phyloP scores from a whole-genome alignment of 2,888 invertebrate genomes.

The Stenoptilia bipunctidactyla region DNA sequence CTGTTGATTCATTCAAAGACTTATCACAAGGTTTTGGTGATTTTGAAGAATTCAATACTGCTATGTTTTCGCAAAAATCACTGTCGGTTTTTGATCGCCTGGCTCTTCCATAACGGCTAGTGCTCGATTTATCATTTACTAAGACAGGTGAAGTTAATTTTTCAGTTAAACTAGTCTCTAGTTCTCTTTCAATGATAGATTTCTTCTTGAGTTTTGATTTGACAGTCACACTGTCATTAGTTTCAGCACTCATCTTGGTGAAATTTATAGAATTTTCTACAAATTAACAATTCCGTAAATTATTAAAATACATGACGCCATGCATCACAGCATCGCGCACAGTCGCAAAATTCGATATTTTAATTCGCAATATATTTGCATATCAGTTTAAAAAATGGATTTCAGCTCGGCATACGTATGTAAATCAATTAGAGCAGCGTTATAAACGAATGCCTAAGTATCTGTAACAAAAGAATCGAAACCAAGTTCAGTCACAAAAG shows the following conservation, averaged over 20 bases:
- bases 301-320: constrained; percentile 23
- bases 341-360: constrained; percentile 19
- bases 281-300: no score
- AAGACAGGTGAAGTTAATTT: constrained; percentile 44
- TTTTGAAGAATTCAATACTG: constrained; percentile 27
- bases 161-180: constrained; percentile 54
- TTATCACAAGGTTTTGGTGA: constrained; percentile 33
- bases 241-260: constrained; percentile 33
- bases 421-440: constrained; percentile 25
- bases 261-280: no score
- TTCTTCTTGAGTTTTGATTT: constrained; percentile 50
- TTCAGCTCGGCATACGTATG: constrained; percentile 22
- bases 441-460: constrained; percentile 21
- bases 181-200: constrained; percentile 51
- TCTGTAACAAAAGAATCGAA: constrained; percentile 65
- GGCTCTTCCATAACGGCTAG: constrained; percentile 73
- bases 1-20: constrained; percentile 25
- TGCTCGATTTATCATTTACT: constrained; percentile 31
- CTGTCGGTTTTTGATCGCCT: constrained; percentile 61
- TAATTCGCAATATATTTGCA: constrained; percentile 17
- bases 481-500: constrained; percentile 50
- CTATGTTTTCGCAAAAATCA: constrained; percentile 50
- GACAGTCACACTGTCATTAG: constrained; percentile 23
- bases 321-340: constrained; percentile 17
- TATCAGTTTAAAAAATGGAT: constrained; percentile 18